Evolutionary conservation across 2,797 vertebrate species (phyloP), one percentile per base, ranked within the genome.

Genomic region (Gymnocypris eckloni): DNA sequence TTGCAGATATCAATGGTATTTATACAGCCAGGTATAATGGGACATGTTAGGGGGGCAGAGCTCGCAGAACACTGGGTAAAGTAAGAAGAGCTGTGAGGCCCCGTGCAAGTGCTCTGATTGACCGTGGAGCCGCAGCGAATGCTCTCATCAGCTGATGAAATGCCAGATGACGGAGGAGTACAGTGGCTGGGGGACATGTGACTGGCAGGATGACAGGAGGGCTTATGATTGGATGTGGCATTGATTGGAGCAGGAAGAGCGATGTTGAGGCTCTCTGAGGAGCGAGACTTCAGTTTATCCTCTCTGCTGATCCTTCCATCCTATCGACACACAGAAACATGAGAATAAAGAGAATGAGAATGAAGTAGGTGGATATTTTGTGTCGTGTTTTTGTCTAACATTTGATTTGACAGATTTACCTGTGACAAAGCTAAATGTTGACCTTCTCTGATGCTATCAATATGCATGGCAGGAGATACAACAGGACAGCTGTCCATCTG

Each of bases 1-100:
- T 98, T 98, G 85, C 93, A 96, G 90, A 99, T 97, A 90, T 98
- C 97, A 64, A 99, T 96, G 8, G 94, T 96, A 81, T 95, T 98
- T 93, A 98, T 95, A 76, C 93, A 97, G 87, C 98, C 98, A 73
- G 97, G 94, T 87, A 96, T 94, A 43, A 99, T 95, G 13, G 96
- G 96, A 89, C 96, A 96, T 69, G 93, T 96, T 73, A 94, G 84
- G 79, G 95, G 96, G 82, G 98, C 97, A 48, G 95, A 94, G 61
- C 93, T 90, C 89, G 95, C 90, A 1, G 93, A 91, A 4, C 93
- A 92, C 16, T 96, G 93, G 1, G 92, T 93, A 86, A 95, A 95
- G 90, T 95, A 96, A 87, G 93, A 91, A 61, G 45, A 93, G 94
- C 87, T 90, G 6, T 18, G 43, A n/a, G 91, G 71, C 71, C 88